Evolutionary conservation across 1,140 invertebrate species (phyloP).

Genomic region (Branchinecta lindahli): DNA sequence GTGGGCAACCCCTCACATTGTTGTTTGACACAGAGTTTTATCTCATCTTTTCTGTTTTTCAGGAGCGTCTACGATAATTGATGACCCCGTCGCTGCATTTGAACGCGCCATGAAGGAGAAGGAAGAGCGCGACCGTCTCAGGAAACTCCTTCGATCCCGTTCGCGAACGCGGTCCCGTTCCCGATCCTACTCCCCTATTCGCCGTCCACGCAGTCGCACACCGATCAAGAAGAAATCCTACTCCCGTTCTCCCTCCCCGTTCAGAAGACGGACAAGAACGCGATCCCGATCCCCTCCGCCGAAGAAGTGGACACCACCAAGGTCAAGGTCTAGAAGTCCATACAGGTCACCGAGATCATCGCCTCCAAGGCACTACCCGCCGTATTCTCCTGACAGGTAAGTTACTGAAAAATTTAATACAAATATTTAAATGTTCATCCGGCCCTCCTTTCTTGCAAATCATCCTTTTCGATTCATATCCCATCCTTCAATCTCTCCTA

Average conservation of each 20-base stretch:
- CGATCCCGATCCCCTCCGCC: background rate
- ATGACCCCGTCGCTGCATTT: slow-evolving; percentile 68
- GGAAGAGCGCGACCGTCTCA: slow-evolving; percentile 49
- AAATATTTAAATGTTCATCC: too few relatives aligned
- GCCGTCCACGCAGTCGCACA: background rate
- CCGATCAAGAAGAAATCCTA: slow-evolving; percentile 3
- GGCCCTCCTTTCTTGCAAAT: too few relatives aligned
- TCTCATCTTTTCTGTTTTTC: background rate
- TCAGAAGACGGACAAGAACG: background rate
- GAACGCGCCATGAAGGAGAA: slow-evolving; percentile 67
- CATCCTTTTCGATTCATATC: too few relatives aligned
- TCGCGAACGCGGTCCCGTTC: slow-evolving; percentile 22
- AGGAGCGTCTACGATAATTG: slow-evolving; percentile 37
- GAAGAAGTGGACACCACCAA: background rate
- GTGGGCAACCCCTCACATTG: too few relatives aligned
- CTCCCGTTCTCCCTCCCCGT: background rate
- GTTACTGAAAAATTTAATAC: too few relatives aligned
- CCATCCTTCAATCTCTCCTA: too few relatives aligned
- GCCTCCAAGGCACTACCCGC: background rate
- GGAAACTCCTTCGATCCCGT: slow-evolving; percentile 21
- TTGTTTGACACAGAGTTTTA: background rate
- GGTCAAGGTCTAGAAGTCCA: background rate
- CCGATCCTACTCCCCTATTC: slow-evolving; percentile 25
- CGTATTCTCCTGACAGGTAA: slow-evolving; percentile 2
- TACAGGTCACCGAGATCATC: background rate